Evolutionary conservation across 2,113 vertebrate genomes (phyloP).

Genomic region (Cyphomyrus plagiostoma): DNA sequence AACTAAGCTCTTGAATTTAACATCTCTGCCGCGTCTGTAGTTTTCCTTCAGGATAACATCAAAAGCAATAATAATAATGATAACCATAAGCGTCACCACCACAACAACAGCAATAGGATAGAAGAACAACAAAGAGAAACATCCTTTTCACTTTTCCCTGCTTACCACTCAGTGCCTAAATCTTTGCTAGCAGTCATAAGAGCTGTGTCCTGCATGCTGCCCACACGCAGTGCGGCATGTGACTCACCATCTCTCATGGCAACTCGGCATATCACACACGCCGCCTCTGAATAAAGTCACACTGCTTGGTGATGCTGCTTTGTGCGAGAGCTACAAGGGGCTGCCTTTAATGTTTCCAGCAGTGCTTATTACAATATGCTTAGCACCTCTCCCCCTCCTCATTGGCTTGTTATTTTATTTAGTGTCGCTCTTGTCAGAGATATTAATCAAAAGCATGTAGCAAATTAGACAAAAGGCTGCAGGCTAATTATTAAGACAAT

Average conservation of each 20-base stretch:
- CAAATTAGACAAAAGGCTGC: not conserved
- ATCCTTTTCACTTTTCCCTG: not conserved
- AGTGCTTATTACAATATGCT: not conserved
- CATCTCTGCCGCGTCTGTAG: not conserved
- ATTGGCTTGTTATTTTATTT: not conserved
- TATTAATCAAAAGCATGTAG: not conserved
- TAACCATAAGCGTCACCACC: not conserved
- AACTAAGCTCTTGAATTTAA: not conserved
- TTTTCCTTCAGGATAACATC: not conserved
- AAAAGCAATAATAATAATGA: not conserved
- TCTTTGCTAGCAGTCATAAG: not conserved
- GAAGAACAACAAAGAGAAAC: not conserved
- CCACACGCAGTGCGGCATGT: not conserved
- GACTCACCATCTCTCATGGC: not conserved
- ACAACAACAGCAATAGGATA: not conserved
- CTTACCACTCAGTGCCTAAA: not conserved
- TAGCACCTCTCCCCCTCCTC: not conserved
- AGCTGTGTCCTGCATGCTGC: not conserved
- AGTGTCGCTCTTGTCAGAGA: not conserved
- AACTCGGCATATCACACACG: not conserved
- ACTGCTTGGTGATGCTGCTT: not conserved
- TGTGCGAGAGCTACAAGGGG: not conserved
- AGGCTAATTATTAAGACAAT: not conserved
- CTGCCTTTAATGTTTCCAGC: not conserved
- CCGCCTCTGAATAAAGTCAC: not conserved